Base-by-base conservation (phyloP, 2,797 vertebrate genomes). In the Ptychadena robeensis region DNA sequence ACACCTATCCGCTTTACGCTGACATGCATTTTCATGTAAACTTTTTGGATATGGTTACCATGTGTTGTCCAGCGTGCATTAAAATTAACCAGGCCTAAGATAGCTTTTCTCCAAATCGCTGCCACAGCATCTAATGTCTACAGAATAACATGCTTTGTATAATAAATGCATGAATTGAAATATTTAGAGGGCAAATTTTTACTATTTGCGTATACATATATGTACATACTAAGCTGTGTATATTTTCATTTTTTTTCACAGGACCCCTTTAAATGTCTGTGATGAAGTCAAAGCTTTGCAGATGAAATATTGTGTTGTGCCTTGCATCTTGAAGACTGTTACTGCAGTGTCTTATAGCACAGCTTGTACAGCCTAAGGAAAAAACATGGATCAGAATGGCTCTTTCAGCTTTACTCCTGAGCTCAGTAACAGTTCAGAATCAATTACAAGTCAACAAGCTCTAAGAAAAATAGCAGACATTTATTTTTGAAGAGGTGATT, bases 401-500 rank as follows among this genome's bases (percentile, higher is more conserved):
- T 66, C 40, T 37, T 78, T 35, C 31, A 65, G 57, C 37, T 83
- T 25, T 66, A n/a, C 65, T 77, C 31, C 38, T 82, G 30, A 40
- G 37, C 44, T 57, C n/a, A 57, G 30, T 78, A 59, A 78, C 59
- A 78, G 40, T 18, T 44, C 71, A 64, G n/a, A 77, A 73, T 72
- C 61, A 70, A 22, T 65, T 77, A 34, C 12, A 57, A 78, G 61
- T 3, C n/a, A 53, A 11, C 30, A 25, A 40, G 76, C 48, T 44
- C 28, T 37, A 67, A 44, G 35, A 83, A 65, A 66, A 32, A 83
- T 48, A 78, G 68, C 30, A 72, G 74, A 77, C 74, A 83, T 78
- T 83, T 83, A 83, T 83, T 78, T 83, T 72, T 72, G 78, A 83
- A 71, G 67, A 79, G 81, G 74, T 38, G 25, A 83, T 65, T 83